Base-by-base conservation (phyloP, 2,888 invertebrate species). In the Ferdinandea cuprea region DNA sequence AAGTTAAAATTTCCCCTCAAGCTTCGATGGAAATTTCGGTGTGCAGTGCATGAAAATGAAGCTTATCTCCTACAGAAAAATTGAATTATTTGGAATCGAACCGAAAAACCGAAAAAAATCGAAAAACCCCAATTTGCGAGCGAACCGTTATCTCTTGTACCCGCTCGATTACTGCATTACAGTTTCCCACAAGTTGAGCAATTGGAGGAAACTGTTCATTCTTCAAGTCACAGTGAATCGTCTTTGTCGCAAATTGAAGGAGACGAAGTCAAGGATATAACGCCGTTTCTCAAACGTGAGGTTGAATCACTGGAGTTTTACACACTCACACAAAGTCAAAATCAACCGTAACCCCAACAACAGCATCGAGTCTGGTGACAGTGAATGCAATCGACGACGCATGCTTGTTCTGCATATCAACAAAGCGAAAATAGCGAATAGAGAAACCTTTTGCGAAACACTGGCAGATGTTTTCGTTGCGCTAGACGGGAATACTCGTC, bases 401-500 rank as follows among this genome's bases (percentile, higher is more conserved):
- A 19, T 61, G 46, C 13, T 8, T 61, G 1, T 61, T 61, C 35
- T 61, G 48, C 8, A 35, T 21, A 1, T 1, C 46, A 4, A 15
- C 35, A 11, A 28, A 48, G 0, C 25, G 7, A 15, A 28, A 9
- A 21, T n/a, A n/a, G n/a, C n/a, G n/a, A n/a, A n/a, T n/a, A n/a
- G n/a, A n/a, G n/a, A n/a, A 40, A 35, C n/a, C 28, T 9, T 0
- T 11, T 54, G 17, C 17, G 54, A 7, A 35, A 9, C 11, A 35
- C 28, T 15, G 19, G 46, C 9, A 15, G 56, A 13, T 68, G 56
- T 17, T 65, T 65, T 17, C 63, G 50, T 28, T 54, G 66, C 32
- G 52, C 66, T n/a, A 66, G 17, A 19, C n/a, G 13, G 4, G 68
- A 56, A 5, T 46, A 68, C 19, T 68, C 68, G 11, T 68, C 54